Conservation (phyloP, 35 echinoderm and acorn worm genomes). For the Strongylocentrotus purpuratus region DNA sequence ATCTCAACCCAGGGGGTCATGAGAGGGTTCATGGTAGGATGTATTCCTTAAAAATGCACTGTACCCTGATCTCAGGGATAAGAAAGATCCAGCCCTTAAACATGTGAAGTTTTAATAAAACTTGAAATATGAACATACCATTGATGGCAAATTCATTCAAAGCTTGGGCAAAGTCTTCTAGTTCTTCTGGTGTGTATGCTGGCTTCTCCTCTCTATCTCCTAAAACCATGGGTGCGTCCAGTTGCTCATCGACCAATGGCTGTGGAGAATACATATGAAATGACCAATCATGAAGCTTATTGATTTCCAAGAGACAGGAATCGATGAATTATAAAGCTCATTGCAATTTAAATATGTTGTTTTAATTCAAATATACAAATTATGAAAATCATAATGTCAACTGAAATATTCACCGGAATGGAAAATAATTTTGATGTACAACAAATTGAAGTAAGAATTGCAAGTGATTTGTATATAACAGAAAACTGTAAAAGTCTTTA, state of each 20-base stretch:
- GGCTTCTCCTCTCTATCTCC: constrained; percentile 48
- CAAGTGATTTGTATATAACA: no score
- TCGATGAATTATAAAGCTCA: not conserved
- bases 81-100: no score
- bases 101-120: not conserved
- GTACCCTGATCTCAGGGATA: no score
- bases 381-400: not conserved
- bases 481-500: no score
- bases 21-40: no score
- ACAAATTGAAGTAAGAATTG: no score
- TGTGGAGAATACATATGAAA: constrained; percentile 27
- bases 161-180: constrained; percentile 64
- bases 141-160: constrained; percentile 61
- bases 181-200: constrained; percentile 47
- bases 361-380: no score
- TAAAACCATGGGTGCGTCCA: constrained; percentile 15
- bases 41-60: no score
- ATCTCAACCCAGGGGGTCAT: no score
- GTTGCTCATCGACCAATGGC: constrained; percentile 69
- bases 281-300: not conserved
- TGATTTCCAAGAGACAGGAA: not conserved
- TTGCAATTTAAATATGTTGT: not conserved
- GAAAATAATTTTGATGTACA: not conserved
- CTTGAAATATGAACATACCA: constrained; percentile 22
- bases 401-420: not conserved